Conservation (phyloP, 2,797 vertebrate species). For the Tarsius wallacei region DNA sequence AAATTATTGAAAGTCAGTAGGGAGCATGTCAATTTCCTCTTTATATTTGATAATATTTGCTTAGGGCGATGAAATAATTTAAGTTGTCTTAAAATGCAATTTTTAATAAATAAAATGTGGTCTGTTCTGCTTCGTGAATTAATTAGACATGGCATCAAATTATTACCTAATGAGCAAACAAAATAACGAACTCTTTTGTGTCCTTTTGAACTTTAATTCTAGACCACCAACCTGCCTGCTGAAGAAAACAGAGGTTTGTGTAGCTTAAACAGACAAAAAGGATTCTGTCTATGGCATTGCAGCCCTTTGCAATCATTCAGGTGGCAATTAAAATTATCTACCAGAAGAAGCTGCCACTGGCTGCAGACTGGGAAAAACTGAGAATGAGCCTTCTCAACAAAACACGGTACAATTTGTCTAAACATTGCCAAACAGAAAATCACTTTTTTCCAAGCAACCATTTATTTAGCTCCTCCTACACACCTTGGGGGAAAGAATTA, state of each 20-base stretch:
- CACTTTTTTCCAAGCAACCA: neutral
- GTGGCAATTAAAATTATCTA: neutral
- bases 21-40: constrained; percentile 65
- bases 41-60: constrained; percentile 66
- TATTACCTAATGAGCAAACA: constrained; percentile 69
- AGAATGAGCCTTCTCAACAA: neutral
- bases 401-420: neutral
- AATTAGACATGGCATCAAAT: constrained; percentile 73
- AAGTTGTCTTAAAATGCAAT: constrained; percentile 51
- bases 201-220: constrained; percentile 41
- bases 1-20: neutral
- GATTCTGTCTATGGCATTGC: neutral
- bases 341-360: neutral
- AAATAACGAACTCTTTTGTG: constrained; percentile 18
- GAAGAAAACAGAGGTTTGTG: neutral
- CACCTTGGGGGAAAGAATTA: neutral
- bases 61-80: constrained; percentile 69
- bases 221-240: neutral
- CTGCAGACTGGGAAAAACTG: neutral
- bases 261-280: neutral
- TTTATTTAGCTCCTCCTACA: constrained; percentile 37
- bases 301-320: neutral
- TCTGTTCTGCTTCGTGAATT: constrained; percentile 62
- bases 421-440: constrained; percentile 44
- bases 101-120: constrained; percentile 41